Base-by-base conservation (phyloP, 1,140 invertebrate species). In the Drosophila novamexicana region DNA sequence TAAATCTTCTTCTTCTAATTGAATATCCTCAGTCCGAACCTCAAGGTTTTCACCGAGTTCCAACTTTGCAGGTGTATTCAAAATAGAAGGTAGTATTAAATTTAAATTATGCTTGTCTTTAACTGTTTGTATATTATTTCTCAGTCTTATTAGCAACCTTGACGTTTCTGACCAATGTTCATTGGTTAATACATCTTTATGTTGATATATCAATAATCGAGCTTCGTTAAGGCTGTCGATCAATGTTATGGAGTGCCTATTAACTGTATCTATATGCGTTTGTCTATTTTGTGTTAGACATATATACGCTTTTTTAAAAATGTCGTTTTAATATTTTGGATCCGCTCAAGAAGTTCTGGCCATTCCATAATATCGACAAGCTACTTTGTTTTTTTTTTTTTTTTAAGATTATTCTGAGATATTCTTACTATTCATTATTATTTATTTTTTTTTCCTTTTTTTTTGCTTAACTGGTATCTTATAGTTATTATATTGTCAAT, bases 181-280 rank as follows among this genome's bases (percentile, higher is more conserved):
- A 49, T 49, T n/a, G 58, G 58, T 61, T 61, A 61, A 61, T 61
- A 61, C 57, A 12, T 59, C 57, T 59, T 59, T 59, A 36, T 59
- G 57, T 12, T 49, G 7, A 49, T 49, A 49, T 49, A 49, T 49
- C 22, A 49, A 49, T 22, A 49, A 49, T 49, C 47, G 47, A 29
- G 47, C 47, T 49, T 44, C 42, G 42, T 44, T 57, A 42, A 57
- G 44, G 18, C 37, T 44, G 37, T 56, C 53, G 52, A 54, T 18
- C 7, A 54, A 54, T 54, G 52, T 54, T 54, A 54, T 54, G 52
- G 36, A 7, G 34, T 54, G 52, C 52, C 32, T 54, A 54, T 54
- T 54, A 37, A 54, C 52, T 54, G 34, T 37, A 18, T n/a, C 42
- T 44, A 44, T 44, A 44, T 44, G 42, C n/a, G 42, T 44, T 44